Base-by-base conservation (phyloP, 2,797 vertebrate species). In the Poeciliopsis gracilis region DNA sequence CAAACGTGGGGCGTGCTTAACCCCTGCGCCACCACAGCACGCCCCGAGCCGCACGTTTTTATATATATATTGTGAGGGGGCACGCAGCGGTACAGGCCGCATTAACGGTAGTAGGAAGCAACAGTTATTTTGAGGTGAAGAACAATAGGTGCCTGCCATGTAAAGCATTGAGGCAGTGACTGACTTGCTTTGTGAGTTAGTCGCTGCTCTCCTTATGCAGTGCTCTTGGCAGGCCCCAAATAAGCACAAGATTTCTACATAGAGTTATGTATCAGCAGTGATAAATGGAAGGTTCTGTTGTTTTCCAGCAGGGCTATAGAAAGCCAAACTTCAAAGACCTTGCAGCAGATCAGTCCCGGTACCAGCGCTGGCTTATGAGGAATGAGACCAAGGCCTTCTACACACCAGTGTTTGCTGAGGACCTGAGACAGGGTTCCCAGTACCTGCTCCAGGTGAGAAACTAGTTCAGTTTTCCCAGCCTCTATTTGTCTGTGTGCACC, bases 311-410 rank as follows among this genome's bases (percentile, higher is more conserved):
- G 98, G 96, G 97, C 20, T 97, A 97, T 92, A 96, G 97, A 59
- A 96, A 98, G 78, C 98, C 97, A 72, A 98, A 98, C 82, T 96
- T 98, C 89, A 99, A 98, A 91, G 98, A 99, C 15, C 90, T 99
- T 72, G 94, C 97, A 53, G 94, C 94, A 67, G 98, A 99, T 79
- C 94, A 97, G 91, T 78, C 96, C 28, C 97, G 94, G 51, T 99
- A 97, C 84, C 98, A 99, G 72, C 96, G 98, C 45, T 99, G 98
- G 98, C 95, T 99, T 33, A 96, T 99, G 86, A 98, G 96, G 92
- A 97, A 97, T 49, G 97, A 97, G 92, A 97, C 96, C 91, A 99
- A 99, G 91, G 97, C 96, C 18, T 99, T 99, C 92, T 99, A 99
- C 91, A 96, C 97, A 0, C 96, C 97, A 0, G 98, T 99, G 33